Evolutionary conservation across 2,888 invertebrate species (phyloP).

Genomic region (Fragum sueziense): DNA sequence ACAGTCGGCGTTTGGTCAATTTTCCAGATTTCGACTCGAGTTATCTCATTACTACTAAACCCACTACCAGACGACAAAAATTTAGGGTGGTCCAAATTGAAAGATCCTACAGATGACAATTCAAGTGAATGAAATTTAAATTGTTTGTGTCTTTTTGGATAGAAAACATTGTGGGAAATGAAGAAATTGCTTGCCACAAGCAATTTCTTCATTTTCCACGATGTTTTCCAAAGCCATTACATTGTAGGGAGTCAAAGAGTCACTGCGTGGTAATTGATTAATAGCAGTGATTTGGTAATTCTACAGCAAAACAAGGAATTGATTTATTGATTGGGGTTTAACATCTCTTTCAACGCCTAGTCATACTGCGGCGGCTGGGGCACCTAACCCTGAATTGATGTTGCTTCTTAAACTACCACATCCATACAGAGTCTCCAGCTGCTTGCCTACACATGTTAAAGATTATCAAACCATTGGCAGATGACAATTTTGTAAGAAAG

Average conservation of each 20-base stretch:
- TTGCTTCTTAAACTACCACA: background rate
- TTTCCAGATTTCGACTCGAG: background rate
- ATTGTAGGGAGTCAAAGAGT: too few species aligned
- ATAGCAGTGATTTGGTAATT: background rate
- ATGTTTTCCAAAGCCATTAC: too few species aligned
- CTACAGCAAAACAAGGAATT: background rate
- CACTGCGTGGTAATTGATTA: background rate
- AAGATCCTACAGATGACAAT: too few species aligned
- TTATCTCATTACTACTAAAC: too few species aligned
- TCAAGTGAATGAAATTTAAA: background rate
- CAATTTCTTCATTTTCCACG: constrained; percentile 8
- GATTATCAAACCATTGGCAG: too few species aligned
- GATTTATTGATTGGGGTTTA: background rate
- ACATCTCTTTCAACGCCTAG: background rate
- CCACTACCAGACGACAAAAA: too few species aligned
- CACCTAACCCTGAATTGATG: background rate
- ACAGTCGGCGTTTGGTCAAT: too few species aligned
- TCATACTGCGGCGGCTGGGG: background rate
- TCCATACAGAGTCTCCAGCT: too few species aligned
- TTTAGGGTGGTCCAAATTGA: too few species aligned
- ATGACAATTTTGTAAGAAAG: too few species aligned
- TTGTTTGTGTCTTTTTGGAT: background rate
- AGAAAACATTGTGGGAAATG: background rate
- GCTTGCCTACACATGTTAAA: too few species aligned
- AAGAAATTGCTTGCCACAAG: background rate